A percentile compares a stretch with the other conserved stretches of the same genome.
These are phyloP conservation scores for Emys orbicularis DNA, from an alignment of 2,797 vertebrate genomes.

Conservation along the genomic window DNA sequence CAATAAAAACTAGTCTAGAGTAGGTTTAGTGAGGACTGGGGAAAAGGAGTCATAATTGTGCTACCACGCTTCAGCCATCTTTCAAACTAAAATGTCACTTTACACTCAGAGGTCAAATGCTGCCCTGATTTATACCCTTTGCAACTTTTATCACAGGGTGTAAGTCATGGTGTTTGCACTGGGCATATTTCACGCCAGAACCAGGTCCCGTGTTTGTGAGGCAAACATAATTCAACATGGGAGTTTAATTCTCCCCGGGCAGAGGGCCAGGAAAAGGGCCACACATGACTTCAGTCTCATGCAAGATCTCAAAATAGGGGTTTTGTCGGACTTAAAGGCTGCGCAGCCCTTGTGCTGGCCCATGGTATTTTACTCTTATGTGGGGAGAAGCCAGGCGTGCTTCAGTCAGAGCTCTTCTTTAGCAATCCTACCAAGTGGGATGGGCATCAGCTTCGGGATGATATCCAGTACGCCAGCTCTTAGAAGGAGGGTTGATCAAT, in stretches of 20 bases:
- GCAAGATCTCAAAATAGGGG: background rate
- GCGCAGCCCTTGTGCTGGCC: background rate
- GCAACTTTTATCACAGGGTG: background rate
- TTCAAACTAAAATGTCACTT: constrained; percentile 39
- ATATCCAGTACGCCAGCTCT: accelerated
- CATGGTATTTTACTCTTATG: accelerated
- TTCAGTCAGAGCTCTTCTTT: accelerated
- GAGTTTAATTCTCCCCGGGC: background rate
- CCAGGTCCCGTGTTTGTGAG: background rate
- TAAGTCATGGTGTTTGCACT: background rate
- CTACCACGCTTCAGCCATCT: constrained; percentile 42
- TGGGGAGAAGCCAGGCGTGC: background rate
- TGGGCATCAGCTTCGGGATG: accelerated
- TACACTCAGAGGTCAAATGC: constrained; percentile 3
- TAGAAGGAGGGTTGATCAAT: background rate
- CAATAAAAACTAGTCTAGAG: constrained; percentile 74
- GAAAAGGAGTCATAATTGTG: constrained; percentile 58
- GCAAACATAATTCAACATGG: accelerated
- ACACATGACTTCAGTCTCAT: background rate
- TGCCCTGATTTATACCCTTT: background rate
- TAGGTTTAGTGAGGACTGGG: constrained; percentile 71
- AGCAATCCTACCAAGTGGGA: background rate
- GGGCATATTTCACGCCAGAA: background rate
- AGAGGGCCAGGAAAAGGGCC: accelerated
- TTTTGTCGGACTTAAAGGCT: accelerated